These are phyloP conservation scores for Desoria tigrina DNA, from an alignment of 2,888 invertebrate species.

Conservation along the genomic window DNA sequence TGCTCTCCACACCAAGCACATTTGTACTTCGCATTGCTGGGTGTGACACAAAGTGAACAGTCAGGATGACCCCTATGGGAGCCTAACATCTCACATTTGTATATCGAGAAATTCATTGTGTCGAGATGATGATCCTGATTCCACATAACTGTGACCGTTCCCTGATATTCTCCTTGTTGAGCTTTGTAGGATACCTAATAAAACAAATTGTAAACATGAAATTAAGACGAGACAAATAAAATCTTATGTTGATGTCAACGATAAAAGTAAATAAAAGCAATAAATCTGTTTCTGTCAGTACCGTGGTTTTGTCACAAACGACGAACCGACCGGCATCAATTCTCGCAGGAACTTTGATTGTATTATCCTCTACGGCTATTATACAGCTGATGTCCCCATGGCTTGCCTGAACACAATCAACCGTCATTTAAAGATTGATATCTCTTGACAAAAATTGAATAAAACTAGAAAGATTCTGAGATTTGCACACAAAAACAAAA, in stretches of 20 bases:
- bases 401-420: slow-evolving; percentile 63
- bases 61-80: slow-evolving; percentile 92
- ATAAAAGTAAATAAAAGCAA: not conserved
- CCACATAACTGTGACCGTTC: slow-evolving; percentile 89
- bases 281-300: too few relatives aligned
- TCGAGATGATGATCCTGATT: slow-evolving; percentile 90
- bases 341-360: slow-evolving; percentile 82
- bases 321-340: slow-evolving; percentile 78
- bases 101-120: slow-evolving; percentile 83
- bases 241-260: not conserved
- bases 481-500: not conserved
- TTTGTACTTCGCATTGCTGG: slow-evolving; percentile 79
- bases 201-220: slow-evolving; percentile 49
- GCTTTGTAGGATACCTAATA: slow-evolving; percentile 81
- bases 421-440: too few relatives aligned
- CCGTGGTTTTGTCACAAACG: slow-evolving; percentile 87
- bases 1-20: slow-evolving; percentile 95
- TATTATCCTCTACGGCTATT: slow-evolving; percentile 84
- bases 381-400: slow-evolving; percentile 90
- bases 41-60: slow-evolving; percentile 92
- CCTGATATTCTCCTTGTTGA: slow-evolving; percentile 80
- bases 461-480: too few relatives aligned
- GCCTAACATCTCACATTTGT: slow-evolving; percentile 93
- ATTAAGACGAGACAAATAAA: not conserved
- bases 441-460: too few relatives aligned